phyloP scores from a whole-genome alignment of 2,888 invertebrate species.

The Chrysodeixis includens region DNA sequence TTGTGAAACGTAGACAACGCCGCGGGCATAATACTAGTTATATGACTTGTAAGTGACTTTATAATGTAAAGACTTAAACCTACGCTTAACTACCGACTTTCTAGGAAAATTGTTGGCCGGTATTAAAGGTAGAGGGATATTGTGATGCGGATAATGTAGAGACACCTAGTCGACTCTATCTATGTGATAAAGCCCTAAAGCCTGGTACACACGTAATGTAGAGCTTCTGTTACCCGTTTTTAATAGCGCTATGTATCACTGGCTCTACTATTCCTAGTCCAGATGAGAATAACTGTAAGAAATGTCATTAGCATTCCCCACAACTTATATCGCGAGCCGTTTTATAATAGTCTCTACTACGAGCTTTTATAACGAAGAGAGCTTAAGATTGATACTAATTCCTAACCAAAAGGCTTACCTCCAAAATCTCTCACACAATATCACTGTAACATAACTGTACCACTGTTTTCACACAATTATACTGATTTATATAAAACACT shows the following conservation, averaged over 20 bases:
- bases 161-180: slow-evolving; percentile 16
- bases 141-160: slow-evolving; percentile 15
- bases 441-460: slow-evolving; percentile 76
- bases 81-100: slow-evolving; percentile 48
- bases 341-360: slow-evolving; percentile 34
- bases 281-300: slow-evolving; percentile 41
- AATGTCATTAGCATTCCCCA: slow-evolving; percentile 53
- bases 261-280: slow-evolving; percentile 18
- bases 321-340: slow-evolving; percentile 46
- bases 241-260: slow-evolving; percentile 16
- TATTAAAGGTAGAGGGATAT: slow-evolving; percentile 9
- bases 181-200: slow-evolving; percentile 25
- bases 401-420: slow-evolving; percentile 71
- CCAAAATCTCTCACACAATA: slow-evolving; percentile 81
- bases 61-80: slow-evolving; percentile 38
- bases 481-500: slow-evolving; percentile 65
- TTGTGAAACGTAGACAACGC: slow-evolving; percentile 50
- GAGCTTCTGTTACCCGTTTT: slow-evolving; percentile 8
- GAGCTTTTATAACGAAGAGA: slow-evolving; percentile 7
- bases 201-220: background rate
- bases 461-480: slow-evolving; percentile 55
- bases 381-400: slow-evolving; percentile 16
- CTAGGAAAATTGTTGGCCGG: slow-evolving; percentile 34
- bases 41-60: slow-evolving; percentile 45
- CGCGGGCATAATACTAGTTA: slow-evolving; percentile 53